Conservation (phyloP, 2,888 invertebrate genomes). For the Tubulanus polymorphus region DNA sequence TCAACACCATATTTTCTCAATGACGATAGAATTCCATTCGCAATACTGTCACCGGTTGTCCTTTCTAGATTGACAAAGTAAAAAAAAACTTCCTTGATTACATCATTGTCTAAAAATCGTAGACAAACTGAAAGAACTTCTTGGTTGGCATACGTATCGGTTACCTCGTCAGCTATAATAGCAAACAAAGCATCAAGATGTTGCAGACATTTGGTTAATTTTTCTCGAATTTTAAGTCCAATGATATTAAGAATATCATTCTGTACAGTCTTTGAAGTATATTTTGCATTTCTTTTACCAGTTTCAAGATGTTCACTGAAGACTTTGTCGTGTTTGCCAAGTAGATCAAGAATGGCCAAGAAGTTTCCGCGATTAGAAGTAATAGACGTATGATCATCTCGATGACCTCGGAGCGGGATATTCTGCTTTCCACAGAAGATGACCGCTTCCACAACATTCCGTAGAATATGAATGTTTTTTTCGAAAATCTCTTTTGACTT, state of each 20-base stretch:
- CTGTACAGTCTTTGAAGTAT: conserved; percentile 21
- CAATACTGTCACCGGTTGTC: conserved; percentile 9
- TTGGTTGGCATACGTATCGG: conserved; percentile 14
- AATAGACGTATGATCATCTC: conserved; percentile 4
- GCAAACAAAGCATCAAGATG: conserved; percentile 13
- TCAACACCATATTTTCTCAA: conserved; percentile 7
- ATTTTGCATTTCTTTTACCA: conserved; percentile 7
- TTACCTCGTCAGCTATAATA: conserved; percentile 21
- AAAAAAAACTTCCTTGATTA: conserved; percentile 11
- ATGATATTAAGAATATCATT: conserved; percentile 17
- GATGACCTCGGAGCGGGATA: conserved; percentile 17
- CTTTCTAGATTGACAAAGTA: conserved; percentile 9
- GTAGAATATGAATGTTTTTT: conserved; percentile 17
- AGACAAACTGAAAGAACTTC: conserved; percentile 19
- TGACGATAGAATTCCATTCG: conserved; percentile 4
- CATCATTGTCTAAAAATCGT: conserved; percentile 1
- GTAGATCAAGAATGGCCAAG: conserved; percentile 13
- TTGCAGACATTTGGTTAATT: conserved; percentile 8
- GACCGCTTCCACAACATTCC: conserved; percentile 16
- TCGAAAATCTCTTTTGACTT: conserved; percentile 1
- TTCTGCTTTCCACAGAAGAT: conserved; percentile 20
- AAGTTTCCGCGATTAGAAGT: conserved; percentile 14
- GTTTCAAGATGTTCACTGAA: conserved; percentile 13
- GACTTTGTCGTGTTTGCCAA: conserved; percentile 11
- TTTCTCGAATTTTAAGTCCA: conserved; percentile 10